Evolutionary conservation across 2,797 vertebrate species (phyloP), one percentile per base, ranked within the genome.

Genomic region (Syndactyla subalaris): DNA sequence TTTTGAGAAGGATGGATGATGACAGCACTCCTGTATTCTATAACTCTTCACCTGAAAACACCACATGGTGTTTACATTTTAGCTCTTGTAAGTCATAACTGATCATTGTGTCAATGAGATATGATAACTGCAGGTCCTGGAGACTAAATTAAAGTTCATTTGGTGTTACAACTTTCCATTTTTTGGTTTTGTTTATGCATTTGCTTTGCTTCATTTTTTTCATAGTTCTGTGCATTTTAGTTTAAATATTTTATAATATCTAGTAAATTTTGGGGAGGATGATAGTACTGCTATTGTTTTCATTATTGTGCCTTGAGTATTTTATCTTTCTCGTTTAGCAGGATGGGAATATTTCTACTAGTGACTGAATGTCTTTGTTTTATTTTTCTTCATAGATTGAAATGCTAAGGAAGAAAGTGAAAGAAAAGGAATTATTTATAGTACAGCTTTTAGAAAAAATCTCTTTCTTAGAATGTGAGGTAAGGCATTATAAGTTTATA

Each of bases 401-500:
- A 97, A 97, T 98, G 17, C 98, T 99, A 79, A 98, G 98, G 96
- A 98, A 98, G 95, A 98, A 99, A 95, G 98, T 99, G 36, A 98
- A 99, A 73, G 98, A 99, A 98, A 99, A 99, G 96, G 99, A 99
- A 74, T 97, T 98, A 97, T 99, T 99, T 96, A 99, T 99, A 96
- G 96, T 99, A 19, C 99, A 99, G 94, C 98, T 99, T 84, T 98
- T 99, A 97, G 99, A 99, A 97, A 99, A 99, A 96, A 99, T 99
- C 29, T 99, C 99, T 15, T 99, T 99, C 75, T 98, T 99, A 94
- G 99, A 99, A 98, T 99, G 99, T 96, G 99, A 99, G 99, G 99
- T 99, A 98, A 98, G 98, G 45, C 41, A 70, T 86, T 90, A 65
- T 66, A 43, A 65, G 26, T 92, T 87, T 58, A 34, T 26, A 27